These are phyloP conservation scores for Cylloceria caligata DNA, from an alignment of 2,888 invertebrate species.

Conservation along the genomic window DNA sequence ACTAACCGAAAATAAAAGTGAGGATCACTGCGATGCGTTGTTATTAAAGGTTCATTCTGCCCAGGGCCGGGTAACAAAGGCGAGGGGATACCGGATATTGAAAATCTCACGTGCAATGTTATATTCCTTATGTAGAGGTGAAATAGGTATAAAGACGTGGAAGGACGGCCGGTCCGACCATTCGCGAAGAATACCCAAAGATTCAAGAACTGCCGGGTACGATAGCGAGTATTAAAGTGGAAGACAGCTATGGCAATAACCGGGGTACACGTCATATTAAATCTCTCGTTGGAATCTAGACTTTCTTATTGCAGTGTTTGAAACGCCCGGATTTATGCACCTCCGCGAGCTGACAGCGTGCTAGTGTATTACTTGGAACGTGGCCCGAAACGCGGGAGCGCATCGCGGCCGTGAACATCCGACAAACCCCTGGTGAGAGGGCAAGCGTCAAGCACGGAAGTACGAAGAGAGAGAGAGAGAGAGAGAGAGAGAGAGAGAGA, in stretches of 20 bases:
- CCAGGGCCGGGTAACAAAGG: conserved; percentile 24
- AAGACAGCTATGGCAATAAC: conserved; percentile 74
- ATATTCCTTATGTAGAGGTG: conserved; percentile 56
- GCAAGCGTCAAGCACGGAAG: background rate
- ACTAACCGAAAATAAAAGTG: background rate
- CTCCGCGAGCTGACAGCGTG: conserved; percentile 67
- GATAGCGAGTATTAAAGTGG: conserved; percentile 54
- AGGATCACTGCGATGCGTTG: background rate
- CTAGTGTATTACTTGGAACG: conserved; percentile 73
- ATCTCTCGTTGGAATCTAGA: conserved; percentile 70
- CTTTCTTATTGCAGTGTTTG: conserved; percentile 75
- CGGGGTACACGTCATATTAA: conserved; percentile 78
- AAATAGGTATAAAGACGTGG: conserved; percentile 29
- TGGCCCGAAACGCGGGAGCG: conserved; percentile 48
- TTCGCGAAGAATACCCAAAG: conserved; percentile 32
- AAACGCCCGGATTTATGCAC: conserved; percentile 74
- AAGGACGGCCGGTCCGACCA: conserved; percentile 44
- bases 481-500: conserved; percentile 13
- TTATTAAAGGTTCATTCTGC: conserved; percentile 43
- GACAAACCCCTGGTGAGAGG: background rate
- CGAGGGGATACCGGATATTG: conserved; percentile 44
- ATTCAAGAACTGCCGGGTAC: conserved; percentile 37
- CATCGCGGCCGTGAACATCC: conserved; percentile 18
- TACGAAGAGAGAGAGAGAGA: conserved; percentile 13
- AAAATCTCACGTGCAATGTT: conserved; percentile 67